Evolutionary conservation across 2,113 vertebrate genomes (phyloP).

Genomic region (Eretmochelys imbricata): DNA sequence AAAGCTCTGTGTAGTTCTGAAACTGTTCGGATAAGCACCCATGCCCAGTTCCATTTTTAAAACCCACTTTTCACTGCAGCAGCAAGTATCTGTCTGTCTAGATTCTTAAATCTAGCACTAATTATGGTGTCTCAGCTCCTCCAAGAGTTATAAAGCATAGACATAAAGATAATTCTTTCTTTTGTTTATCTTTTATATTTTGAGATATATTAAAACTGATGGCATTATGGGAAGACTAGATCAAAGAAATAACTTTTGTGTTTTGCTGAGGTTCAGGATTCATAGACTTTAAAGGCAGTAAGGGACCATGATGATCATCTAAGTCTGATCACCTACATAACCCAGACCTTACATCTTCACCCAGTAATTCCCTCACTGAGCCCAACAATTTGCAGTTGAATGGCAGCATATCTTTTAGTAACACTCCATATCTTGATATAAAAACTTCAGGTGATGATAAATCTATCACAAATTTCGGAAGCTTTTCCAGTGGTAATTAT

Average conservation of each 20-base stretch:
- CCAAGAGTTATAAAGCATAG: neutral
- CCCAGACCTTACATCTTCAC: neutral
- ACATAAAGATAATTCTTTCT: neutral
- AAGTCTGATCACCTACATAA: neutral
- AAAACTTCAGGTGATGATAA: too few species aligned
- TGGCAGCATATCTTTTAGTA: too few species aligned
- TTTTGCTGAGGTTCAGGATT: constrained; percentile 15
- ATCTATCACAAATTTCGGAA: too few species aligned
- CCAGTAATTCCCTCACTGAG: too few species aligned
- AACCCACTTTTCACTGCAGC: neutral
- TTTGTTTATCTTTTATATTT: neutral
- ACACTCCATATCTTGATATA: too few species aligned
- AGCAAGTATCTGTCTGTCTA: neutral
- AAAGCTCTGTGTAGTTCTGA: neutral
- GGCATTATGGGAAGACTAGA: neutral
- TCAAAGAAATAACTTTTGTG: rapidly evolving
- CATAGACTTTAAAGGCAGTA: neutral
- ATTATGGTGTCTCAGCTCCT: neutral
- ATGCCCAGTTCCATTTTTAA: neutral
- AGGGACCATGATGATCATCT: neutral
- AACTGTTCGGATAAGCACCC: neutral
- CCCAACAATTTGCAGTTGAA: too few species aligned
- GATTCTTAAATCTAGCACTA: neutral
- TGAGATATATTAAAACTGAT: neutral
- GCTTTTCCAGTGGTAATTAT: too few species aligned